Base-by-base conservation (phyloP, 2,113 vertebrate genomes). In the Chamaea fasciata region DNA sequence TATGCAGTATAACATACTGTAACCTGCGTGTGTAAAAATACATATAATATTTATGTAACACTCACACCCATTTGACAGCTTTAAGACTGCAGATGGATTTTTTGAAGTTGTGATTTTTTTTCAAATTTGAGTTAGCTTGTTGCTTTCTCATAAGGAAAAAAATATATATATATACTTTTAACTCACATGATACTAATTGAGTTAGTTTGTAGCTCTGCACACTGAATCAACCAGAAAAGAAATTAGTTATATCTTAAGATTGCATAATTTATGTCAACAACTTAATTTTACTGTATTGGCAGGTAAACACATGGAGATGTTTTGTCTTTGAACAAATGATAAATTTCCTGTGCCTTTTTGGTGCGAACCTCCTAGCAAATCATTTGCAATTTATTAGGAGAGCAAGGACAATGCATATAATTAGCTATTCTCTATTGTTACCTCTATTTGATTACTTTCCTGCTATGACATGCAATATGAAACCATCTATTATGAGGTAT, bases 401-500 rank as follows among this genome's bases (percentile, higher is more conserved):
- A 95, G 89, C 73, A 87, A 69, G 77, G 74, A 71, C 41, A 69
- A 77, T 89, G 56, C 75, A 62, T 94, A 42, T 94, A 96, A 97
- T 96, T 96, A 96, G 65, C 87, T 92, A 22, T 95, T 97, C 80
- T 95, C 87, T 95, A 94, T 90, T 96, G 86, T 94, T 94, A 23
- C 90, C 16, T 94, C 75, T 80, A 63, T 92, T 94, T 95, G 76
- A 94, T 96, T 97, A 91, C 73, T 96, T 88, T 91, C 69, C 91
- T 95, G 39, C 93, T 96, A 94, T 95, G 84, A 80, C 76, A 63
- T 90, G 80, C 90, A 96, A 95, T 89, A 92, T 80, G 93, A 97
- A 97, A 97, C 97, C 95, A 76, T 96, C 73, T 94, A 95, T 97
- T 97, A 97, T 56, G 82, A 94, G 86, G 75, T 95, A 89, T 80